Conservation (phyloP, 2,888 invertebrate genomes). For the Mesorhabditis sp. region DNA sequence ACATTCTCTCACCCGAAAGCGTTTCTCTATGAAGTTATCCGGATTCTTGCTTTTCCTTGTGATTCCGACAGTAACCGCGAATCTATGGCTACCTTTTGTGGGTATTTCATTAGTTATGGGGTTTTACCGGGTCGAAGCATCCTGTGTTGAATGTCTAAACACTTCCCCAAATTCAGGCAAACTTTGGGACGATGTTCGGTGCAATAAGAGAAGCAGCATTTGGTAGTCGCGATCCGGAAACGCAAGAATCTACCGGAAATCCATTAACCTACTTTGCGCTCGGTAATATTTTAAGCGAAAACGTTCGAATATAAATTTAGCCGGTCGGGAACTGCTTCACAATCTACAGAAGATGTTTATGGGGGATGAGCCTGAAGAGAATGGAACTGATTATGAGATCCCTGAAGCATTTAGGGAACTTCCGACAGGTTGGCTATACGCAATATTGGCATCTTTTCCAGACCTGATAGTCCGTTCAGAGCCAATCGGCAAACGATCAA, state of each 20-base stretch:
- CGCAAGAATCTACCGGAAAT: conserved; percentile 20
- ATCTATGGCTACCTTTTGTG: conserved; percentile 38
- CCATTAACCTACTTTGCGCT: conserved; percentile 6
- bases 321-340: conserved; percentile 5
- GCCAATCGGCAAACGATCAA: too few relatives aligned
- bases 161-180: conserved; percentile 20
- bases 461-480: too few relatives aligned
- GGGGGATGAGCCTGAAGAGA: neutral
- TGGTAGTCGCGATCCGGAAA: conserved; percentile 20
- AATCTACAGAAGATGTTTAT: neutral
- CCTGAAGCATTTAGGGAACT: conserved; percentile 1
- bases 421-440: neutral
- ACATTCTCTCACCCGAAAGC: neutral
- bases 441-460: too few relatives aligned
- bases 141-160: neutral
- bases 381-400: neutral
- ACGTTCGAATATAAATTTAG: neutral
- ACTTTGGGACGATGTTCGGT: conserved; percentile 33
- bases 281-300: neutral
- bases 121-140: neutral
- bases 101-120: conserved; percentile 9
- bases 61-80: conserved; percentile 6
- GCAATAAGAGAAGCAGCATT: conserved; percentile 34
- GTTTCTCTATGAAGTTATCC: neutral
- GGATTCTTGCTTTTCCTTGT: neutral